These are phyloP conservation scores for Protobothrops mucrosquamatus DNA, from an alignment of 2,113 vertebrate species.

Conservation along the genomic window DNA sequence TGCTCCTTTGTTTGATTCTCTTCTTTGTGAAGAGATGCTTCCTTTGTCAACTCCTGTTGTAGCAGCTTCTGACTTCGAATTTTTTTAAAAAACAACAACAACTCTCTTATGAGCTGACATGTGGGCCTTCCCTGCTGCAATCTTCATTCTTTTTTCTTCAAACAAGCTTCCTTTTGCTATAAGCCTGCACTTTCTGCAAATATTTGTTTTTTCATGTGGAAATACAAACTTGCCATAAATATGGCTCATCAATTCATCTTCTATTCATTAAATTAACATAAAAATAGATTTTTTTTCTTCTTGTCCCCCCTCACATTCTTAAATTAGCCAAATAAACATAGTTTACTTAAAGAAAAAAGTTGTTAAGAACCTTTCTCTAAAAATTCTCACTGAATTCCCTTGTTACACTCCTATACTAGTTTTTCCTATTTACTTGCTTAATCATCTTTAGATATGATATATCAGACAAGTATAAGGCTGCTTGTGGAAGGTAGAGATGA, in stretches of 20 bases:
- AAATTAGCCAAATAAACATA: neutral
- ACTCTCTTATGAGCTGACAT: neutral
- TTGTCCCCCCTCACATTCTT: neutral
- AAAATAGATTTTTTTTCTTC: neutral
- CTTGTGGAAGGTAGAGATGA: neutral
- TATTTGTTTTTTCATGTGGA: neutral
- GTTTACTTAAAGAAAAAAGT: neutral
- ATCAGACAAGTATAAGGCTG: neutral
- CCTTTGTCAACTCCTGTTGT: neutral
- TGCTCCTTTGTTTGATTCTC: neutral
- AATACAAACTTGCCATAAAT: neutral
- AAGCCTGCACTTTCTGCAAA: neutral
- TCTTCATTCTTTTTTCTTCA: neutral
- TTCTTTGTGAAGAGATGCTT: neutral
- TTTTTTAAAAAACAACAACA: neutral
- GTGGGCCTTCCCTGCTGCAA: neutral
- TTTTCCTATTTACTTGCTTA: neutral
- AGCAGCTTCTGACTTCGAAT: neutral
- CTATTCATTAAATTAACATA: neutral
- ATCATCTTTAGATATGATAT: neutral
- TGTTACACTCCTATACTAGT: neutral
- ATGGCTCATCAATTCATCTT: neutral
- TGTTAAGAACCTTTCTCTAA: neutral
- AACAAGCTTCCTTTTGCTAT: neutral
- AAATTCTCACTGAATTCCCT: neutral